Evolutionary conservation across 2,113 vertebrate genomes (phyloP), one percentile per base, ranked within the genome.

Genomic region (Pongo abelii): DNA sequence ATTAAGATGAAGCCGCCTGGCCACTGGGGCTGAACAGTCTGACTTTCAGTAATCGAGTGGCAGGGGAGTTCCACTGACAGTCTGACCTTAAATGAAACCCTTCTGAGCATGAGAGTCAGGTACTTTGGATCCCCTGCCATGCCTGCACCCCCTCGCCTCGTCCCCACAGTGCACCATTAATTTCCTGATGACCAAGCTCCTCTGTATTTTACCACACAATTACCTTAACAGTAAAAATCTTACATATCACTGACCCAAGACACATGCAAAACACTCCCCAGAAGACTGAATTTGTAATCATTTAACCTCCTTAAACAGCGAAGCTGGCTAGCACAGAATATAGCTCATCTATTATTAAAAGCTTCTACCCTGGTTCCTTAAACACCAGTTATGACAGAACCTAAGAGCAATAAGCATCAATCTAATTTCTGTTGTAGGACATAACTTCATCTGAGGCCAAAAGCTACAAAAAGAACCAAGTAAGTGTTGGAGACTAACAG

Each of bases 201-300:
- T 80, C 2, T 9, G 16, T 11, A 30, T 17, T 92, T 95, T 69
- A 93, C 55, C 40, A 61, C 57, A 87, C 95, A 87, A 74, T 90
- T 84, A 74, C 90, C 78, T 74, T 69, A 77, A 93, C 57, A 61
- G 11, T 55, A 70, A 84, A 86, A 94, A 69, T 93, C 97, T 93
- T 38, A 17, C 4, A 23, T 0, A 75, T 35, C 27, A 85, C 3
- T 64, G 27, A 0, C 30, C 86, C 61, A 12, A 86, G 85, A 94
- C 90, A 94, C 0, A 30, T 9, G 12, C 84, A 83, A 96, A 96
- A 59, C 50, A 30, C 43, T 97, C 94, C 0, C 84, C 78, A 38
- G 32, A 83, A 57, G 69, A 9, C 48, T 78, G 20, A 35, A 32
- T 48, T 13, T 80, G 69, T 18, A 81, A 88, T 40, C 46, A 72